phyloP scores from a whole-genome alignment of 2,113 vertebrate species.

The Chaetodon auriga region DNA sequence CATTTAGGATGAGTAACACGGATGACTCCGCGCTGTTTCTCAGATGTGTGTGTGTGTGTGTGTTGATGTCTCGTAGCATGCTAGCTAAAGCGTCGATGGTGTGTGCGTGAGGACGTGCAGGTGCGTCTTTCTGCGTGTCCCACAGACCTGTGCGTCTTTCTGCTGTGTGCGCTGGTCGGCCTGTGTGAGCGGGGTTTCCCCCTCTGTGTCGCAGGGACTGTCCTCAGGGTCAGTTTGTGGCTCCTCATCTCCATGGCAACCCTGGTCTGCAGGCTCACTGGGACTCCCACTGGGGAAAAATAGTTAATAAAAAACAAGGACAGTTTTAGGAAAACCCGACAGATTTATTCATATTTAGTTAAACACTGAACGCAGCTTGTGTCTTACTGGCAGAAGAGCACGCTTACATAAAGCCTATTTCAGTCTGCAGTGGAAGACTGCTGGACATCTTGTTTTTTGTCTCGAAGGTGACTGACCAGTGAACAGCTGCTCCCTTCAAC shows the following conservation, averaged over 20 bases:
- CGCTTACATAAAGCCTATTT: background rate
- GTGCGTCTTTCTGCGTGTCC: background rate
- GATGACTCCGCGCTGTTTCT: background rate
- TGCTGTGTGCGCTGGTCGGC: conserved; percentile 41
- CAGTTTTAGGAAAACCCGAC: background rate
- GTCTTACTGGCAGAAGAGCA: background rate
- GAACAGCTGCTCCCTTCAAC: conserved; percentile 55
- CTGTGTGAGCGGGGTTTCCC: conserved; percentile 50
- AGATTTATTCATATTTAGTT: background rate
- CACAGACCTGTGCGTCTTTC: conserved; percentile 60
- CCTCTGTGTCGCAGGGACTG: conserved; percentile 51
- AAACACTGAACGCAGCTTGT: background rate
- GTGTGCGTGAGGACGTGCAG: background rate
- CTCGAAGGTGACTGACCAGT: conserved; percentile 16
- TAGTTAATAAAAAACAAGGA: background rate
- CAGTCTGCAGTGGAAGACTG: background rate
- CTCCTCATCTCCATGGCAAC: conserved; percentile 49
- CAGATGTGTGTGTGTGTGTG: background rate
- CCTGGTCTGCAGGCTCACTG: conserved; percentile 47
- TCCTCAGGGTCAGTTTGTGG: conserved; percentile 58
- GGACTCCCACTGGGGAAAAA: conserved; percentile 57
- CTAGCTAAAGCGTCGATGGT: background rate
- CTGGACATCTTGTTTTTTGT: conserved; percentile 38
- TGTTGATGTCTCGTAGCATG: background rate
- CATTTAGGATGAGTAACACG: background rate